Evolutionary conservation across 2,113 vertebrate species (phyloP).

Genomic region (Psittacus erithacus): DNA sequence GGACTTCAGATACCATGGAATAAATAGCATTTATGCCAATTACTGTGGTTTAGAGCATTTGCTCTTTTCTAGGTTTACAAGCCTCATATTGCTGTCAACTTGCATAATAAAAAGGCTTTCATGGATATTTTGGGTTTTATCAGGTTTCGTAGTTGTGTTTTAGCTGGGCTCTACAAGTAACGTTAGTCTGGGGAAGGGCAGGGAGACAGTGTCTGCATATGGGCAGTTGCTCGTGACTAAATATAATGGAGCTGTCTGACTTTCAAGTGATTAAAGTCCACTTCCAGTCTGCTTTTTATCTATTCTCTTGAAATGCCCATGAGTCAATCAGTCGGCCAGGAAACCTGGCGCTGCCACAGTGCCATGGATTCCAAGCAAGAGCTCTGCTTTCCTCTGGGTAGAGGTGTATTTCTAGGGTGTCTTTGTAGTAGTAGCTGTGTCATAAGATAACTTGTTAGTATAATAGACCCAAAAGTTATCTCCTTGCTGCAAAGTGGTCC

Average conservation of each 20-base stretch:
- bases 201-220: neutral
- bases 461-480: neutral
- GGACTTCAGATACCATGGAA: neutral
- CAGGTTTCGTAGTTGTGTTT: neutral
- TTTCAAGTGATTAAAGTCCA: slow-evolving; percentile 25
- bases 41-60: neutral
- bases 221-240: neutral
- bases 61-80: neutral
- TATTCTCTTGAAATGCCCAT: neutral
- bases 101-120: neutral
- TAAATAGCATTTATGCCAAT: neutral
- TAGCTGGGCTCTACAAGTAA: neutral
- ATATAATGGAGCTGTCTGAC: neutral
- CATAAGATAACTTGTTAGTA: neutral
- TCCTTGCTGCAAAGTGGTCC: neutral
- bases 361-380: neutral
- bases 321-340: slow-evolving; percentile 8
- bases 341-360: neutral
- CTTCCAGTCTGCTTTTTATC: slow-evolving; percentile 1
- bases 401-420: neutral
- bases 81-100: neutral
- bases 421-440: neutral
- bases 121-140: neutral
- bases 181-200: neutral
- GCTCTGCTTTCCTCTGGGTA: neutral